A percentile compares a stretch with the other conserved stretches of the same genome.
Conservation (phyloP, 2,113 vertebrate species). For the Gasterosteus nipponicus region DNA sequence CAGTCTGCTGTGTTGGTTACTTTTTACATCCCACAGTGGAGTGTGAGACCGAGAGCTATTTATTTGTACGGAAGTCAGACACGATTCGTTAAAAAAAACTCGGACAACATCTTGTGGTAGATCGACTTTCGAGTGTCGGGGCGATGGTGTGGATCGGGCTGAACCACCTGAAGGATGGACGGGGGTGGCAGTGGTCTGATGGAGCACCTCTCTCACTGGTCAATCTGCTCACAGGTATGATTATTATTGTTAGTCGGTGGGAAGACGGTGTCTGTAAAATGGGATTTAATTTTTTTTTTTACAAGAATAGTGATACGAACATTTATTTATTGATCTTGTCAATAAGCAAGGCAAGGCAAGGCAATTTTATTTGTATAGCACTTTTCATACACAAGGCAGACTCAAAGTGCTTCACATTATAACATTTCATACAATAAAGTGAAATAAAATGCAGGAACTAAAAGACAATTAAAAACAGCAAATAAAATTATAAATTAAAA, state of each 20-base stretch:
- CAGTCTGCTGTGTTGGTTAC: not conserved
- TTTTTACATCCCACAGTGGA: not conserved
- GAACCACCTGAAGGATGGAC: slow-evolving; percentile 83
- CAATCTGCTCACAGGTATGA: slow-evolving; percentile 87
- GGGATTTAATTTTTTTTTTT: not conserved
- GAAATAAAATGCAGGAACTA: too few species aligned
- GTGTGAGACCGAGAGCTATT: not conserved
- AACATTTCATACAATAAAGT: too few species aligned
- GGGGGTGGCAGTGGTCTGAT: slow-evolving; percentile 95
- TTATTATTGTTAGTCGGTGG: not conserved
- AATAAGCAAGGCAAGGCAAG: too few species aligned
- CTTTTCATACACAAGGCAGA: too few species aligned
- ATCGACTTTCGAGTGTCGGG: slow-evolving; percentile 79
- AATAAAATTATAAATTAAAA: too few species aligned
- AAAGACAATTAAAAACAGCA: too few species aligned
- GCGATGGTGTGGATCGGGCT: slow-evolving; percentile 89
- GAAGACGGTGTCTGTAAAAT: not conserved
- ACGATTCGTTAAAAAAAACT: not conserved
- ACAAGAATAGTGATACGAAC: not conserved
- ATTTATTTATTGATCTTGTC: not conserved
- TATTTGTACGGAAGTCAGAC: not conserved
- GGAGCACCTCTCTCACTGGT: slow-evolving; percentile 84
- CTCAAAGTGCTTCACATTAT: too few species aligned
- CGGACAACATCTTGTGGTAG: slow-evolving; percentile 70
- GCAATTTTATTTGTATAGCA: too few species aligned